phyloP scores from a whole-genome alignment of 2,888 invertebrate species.

The Eilema griseolum region DNA sequence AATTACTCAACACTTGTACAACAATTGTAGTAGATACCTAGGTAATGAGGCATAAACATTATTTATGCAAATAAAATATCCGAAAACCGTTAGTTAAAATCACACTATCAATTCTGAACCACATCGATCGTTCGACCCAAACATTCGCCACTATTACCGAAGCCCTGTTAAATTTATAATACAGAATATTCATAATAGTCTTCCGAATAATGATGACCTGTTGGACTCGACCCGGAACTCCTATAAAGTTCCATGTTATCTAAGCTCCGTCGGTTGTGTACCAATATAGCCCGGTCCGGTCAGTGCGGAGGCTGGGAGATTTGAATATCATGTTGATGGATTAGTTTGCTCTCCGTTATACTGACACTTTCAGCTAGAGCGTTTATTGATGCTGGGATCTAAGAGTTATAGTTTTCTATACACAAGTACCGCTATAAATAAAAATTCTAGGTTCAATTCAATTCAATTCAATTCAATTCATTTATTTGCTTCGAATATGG shows the following conservation, averaged over 20 bases:
- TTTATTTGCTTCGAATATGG: no score
- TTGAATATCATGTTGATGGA: slow-evolving; percentile 51
- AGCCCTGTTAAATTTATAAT: slow-evolving; percentile 1
- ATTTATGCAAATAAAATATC: no score
- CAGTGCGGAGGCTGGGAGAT: slow-evolving; percentile 21
- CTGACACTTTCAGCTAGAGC: slow-evolving; percentile 25
- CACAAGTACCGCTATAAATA: not conserved
- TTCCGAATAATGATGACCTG: slow-evolving; percentile 18
- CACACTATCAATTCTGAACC: not conserved
- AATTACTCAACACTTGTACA: no score
- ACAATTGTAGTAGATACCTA: no score
- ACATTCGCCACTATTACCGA: not conserved
- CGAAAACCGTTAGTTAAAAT: not conserved
- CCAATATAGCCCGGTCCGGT: slow-evolving; percentile 21
- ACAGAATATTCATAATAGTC: slow-evolving; percentile 23
- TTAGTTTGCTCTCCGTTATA: slow-evolving; percentile 46
- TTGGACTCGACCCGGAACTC: slow-evolving; percentile 25
- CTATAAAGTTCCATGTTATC: slow-evolving; percentile 41
- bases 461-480: no score
- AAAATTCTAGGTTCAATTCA: no score
- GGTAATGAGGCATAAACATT: no score
- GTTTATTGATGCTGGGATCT: not conserved
- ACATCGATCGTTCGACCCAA: not conserved
- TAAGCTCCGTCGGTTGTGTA: slow-evolving; percentile 30
- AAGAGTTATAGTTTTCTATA: not conserved